Evolutionary conservation across 2,797 vertebrate genomes (phyloP), one percentile per base, ranked within the genome.

Genomic region (Chaunax sp.): DNA sequence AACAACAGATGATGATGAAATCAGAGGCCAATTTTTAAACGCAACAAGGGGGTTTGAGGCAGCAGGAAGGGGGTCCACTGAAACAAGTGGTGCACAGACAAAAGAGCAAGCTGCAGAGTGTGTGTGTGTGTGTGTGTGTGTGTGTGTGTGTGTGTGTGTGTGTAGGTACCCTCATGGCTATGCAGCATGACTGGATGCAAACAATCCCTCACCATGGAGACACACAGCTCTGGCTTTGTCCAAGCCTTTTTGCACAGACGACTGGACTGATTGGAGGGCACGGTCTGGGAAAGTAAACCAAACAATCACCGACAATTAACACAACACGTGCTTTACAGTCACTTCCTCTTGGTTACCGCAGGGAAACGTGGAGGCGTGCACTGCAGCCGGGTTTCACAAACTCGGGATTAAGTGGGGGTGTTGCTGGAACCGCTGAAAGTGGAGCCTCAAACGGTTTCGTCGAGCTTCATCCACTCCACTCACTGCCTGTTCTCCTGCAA

Each of bases 131-230:
- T 37, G 47, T 71, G 77, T 62, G 78, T 20, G 64, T 50, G 60
- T 54, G 45, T 60, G 70, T 44, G 56, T 52, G 69, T 37, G 47
- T 71, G 77, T 47, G 60, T 57, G 65, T 45, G 63, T 67, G 62
- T 73, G 69, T 49, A 53, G 54, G 53, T 43, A 75, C 64, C 77
- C 87, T 78, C 90, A 91, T 85, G 82, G 81, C 84, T 44, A 69
- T 53, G 62, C 59, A 16, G 87, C 86, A 89, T 93, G 90, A 90
- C 86, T 92, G 89, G 89, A 90, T 79, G 85, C 92, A 92, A 93
- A 94, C 93, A 93, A 93, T 92, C 87, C 87, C 64, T 92, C 87
- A 51, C 92, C 88, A 92, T 91, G 84, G 89, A 63, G 54, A 93
- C 87, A 93, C 87, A 22, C 62, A 65, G 85, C 87, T 33, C 71